Evolutionary conservation across 1,140 invertebrate species (phyloP).

Genomic region (Neocloeon triangulifer): DNA sequence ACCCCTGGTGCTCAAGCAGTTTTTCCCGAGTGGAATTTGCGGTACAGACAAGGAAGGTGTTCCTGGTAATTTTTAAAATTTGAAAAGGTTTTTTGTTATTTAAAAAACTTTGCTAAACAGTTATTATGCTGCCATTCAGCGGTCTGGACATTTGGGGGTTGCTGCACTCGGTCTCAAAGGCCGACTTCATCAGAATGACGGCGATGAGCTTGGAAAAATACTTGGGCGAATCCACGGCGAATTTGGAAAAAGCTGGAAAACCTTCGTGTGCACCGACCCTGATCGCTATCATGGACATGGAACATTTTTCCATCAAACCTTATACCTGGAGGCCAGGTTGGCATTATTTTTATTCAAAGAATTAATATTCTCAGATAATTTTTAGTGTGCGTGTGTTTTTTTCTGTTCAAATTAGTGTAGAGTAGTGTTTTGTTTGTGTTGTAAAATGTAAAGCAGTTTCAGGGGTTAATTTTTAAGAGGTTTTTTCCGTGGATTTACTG

Average conservation of each 20-base stretch:
- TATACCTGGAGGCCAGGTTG: constrained; percentile 67
- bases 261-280: constrained; percentile 32
- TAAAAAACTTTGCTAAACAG: constrained; percentile 2
- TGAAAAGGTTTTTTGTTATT: constrained; percentile 2
- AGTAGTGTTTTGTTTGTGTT: too few species aligned
- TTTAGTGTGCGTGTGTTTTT: too few species aligned
- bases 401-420: too few species aligned
- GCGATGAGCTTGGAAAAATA: constrained; percentile 22
- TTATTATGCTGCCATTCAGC: constrained; percentile 40
- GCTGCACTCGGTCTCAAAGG: constrained; percentile 45
- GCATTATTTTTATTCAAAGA: too few species aligned
- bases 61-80: constrained; percentile 26
- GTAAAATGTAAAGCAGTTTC: not conserved
- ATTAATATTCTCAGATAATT: too few species aligned
- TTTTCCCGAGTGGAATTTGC: constrained; percentile 48
- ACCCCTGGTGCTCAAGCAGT: constrained; percentile 42
- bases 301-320: constrained; percentile 56
- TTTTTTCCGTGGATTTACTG: too few species aligned
- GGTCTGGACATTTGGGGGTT: constrained; percentile 56
- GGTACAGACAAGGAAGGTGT: constrained; percentile 71
- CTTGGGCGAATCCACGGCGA: constrained; percentile 29
- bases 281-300: constrained; percentile 64
- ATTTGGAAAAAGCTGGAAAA: constrained; percentile 26
- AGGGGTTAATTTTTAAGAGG: too few species aligned
- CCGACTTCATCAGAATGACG: constrained; percentile 45